Percentiles rank a stretch among this genome's conserved stretches.
These are phyloP conservation scores for Hoplias malabaricus DNA, from an alignment of 2,113 vertebrate genomes.

Conservation along the genomic window DNA sequence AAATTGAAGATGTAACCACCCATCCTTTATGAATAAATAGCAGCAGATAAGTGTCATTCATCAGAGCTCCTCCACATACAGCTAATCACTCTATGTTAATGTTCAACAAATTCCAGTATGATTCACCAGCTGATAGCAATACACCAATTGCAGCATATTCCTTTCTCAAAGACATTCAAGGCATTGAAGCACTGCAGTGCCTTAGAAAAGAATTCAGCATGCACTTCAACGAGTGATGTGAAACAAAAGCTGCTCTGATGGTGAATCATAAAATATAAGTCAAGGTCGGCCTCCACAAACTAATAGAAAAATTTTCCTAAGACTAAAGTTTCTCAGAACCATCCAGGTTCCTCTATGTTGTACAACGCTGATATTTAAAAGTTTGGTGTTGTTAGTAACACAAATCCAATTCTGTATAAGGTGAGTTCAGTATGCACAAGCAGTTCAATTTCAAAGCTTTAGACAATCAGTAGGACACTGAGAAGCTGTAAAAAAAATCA, in stretches of 20 bases:
- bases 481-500: too few relatives aligned
- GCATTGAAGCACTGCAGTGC: not conserved
- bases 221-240: not conserved
- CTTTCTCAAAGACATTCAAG: not conserved
- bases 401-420: too few relatives aligned
- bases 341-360: not conserved
- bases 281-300: not conserved
- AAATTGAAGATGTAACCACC: too few relatives aligned
- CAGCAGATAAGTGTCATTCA: not conserved
- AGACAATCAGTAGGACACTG: too few relatives aligned
- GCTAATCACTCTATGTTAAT: not conserved
- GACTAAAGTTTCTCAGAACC: not conserved
- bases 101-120: not conserved
- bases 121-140: not conserved
- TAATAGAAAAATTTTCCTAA: slow-evolving; percentile 1
- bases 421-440: too few relatives aligned
- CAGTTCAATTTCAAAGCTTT: too few relatives aligned
- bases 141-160: not conserved
- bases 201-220: not conserved
- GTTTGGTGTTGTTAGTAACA: too few relatives aligned
- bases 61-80: not conserved
- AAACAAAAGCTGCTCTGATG: not conserved
- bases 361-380: too few relatives aligned
- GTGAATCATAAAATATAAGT: not conserved
- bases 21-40: not conserved